Evolutionary conservation across 2,888 invertebrate genomes (phyloP).

Genomic region (Lithophane leautieri): DNA sequence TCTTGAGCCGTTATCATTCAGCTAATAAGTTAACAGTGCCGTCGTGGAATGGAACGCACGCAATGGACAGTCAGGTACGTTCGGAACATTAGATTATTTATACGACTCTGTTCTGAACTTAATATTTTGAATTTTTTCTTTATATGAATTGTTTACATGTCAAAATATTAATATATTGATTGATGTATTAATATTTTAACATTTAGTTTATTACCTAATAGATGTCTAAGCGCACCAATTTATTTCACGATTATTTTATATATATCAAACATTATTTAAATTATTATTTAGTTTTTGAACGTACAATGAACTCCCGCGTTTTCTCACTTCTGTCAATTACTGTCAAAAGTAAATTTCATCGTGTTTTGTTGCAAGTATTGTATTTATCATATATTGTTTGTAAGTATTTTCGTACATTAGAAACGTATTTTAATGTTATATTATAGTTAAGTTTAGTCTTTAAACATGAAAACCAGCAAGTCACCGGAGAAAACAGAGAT

Average conservation of each 20-base stretch:
- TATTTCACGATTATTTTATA: background rate
- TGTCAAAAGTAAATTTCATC: slow-evolving; percentile 77
- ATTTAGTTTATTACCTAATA: background rate
- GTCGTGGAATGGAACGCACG: slow-evolving; percentile 24
- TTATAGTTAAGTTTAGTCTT: slow-evolving; percentile 47
- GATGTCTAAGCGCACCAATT: background rate
- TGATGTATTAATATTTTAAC: background rate
- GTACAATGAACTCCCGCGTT: slow-evolving; percentile 81
- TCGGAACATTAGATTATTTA: slow-evolving; percentile 13
- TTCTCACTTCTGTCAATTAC: slow-evolving; percentile 66
- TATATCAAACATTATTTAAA: background rate
- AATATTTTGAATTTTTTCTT: background rate
- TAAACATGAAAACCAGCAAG: slow-evolving; percentile 84
- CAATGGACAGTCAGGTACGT: slow-evolving; percentile 13
- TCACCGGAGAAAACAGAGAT: slow-evolving; percentile 80
- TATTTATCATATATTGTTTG: slow-evolving; percentile 62
- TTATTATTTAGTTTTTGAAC: slow-evolving; percentile 48
- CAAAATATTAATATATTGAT: too few species aligned
- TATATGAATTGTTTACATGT: background rate
- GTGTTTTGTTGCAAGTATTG: slow-evolving; percentile 70
- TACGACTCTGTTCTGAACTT: background rate
- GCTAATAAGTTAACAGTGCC: too few species aligned
- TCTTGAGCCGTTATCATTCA: too few species aligned
- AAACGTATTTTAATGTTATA: slow-evolving; percentile 59
- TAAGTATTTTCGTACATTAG: slow-evolving; percentile 34